Conservation (phyloP, 2,113 vertebrate species). For the Coracopsis vasa region DNA sequence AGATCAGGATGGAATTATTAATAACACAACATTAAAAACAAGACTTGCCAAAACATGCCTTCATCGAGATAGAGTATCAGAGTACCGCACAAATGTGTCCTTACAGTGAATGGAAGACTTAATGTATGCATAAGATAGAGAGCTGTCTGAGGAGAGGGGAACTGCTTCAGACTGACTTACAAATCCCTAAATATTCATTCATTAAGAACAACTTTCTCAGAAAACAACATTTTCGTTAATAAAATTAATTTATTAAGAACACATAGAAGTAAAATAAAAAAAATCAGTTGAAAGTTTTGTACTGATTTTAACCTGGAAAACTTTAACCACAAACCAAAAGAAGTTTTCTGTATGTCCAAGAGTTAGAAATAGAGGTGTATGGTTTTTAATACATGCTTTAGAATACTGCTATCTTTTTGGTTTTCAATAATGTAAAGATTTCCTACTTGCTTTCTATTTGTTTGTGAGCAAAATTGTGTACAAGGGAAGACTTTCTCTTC, state of each 20-base stretch:
- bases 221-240: not conserved
- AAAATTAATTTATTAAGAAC: not conserved
- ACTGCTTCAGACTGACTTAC: not conserved
- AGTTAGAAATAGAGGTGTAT: not conserved
- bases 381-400: not conserved
- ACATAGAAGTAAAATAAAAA: not conserved
- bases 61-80: not conserved
- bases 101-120: not conserved
- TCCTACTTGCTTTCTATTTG: not conserved
- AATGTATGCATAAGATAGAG: not conserved
- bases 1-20: not conserved
- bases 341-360: not conserved
- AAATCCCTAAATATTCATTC: not conserved
- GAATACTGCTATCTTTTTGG: not conserved
- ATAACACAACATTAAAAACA: not conserved
- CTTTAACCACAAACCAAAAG: not conserved
- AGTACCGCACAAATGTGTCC: accelerated
- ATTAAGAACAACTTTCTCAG: not conserved
- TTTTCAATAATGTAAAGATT: not conserved
- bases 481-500: not conserved
- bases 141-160: not conserved
- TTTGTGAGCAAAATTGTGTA: accelerated
- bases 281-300: not conserved
- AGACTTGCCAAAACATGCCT: not conserved
- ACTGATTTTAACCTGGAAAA: not conserved